Base-by-base conservation (phyloP, 2,888 invertebrate species). In the Mimumesa dahlbomi region DNA sequence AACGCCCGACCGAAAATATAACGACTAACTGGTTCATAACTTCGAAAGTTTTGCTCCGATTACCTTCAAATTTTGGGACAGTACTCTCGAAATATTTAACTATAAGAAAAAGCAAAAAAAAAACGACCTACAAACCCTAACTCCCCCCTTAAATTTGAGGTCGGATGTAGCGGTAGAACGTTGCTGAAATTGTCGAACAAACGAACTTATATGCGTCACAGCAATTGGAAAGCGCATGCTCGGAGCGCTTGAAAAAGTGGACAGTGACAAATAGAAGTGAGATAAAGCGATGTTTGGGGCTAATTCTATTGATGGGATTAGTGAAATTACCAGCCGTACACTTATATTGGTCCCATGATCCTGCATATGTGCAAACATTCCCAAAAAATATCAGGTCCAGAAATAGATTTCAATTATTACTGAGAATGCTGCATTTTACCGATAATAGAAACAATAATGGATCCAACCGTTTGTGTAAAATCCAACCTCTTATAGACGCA, bases 401-500 rank as follows among this genome's bases (percentile, higher is more conserved):
- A 25, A 31, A 48, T 14, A 29, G 48, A 48, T 48, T 48, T 48
- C 29, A 48, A 29, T 29, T 48, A 2, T 31, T 48, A 29, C n/a
- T 48, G 29, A 48, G 0, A 48, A 48, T 48, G 48, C 16, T 48
- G 11, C 36, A 50, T 50, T 50, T 50, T 13, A 36, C 50, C 34
- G 19, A 50, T 36, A 34, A 50, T 50, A n/a, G 5, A 50, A 31
- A 14, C 14, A 31, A 31, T 48, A 31, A 48, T 31, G 48, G 31
- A n/a, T 48, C 48, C 1, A 31, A 50, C 36, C 19, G 50, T 50
- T 19, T 50, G 19, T 34, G 36, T 4, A 50, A 50, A 50, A 34
- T 50, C 36, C 50, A 50, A 50, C 36, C 36, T 50, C 19, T 50
- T 18, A 50, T 50, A 50, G 50, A 50, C 21, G 36, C 18, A 50